These are phyloP conservation scores for Picathartes gymnocephalus DNA, from an alignment of 2,113 vertebrate species.

Conservation along the genomic window DNA sequence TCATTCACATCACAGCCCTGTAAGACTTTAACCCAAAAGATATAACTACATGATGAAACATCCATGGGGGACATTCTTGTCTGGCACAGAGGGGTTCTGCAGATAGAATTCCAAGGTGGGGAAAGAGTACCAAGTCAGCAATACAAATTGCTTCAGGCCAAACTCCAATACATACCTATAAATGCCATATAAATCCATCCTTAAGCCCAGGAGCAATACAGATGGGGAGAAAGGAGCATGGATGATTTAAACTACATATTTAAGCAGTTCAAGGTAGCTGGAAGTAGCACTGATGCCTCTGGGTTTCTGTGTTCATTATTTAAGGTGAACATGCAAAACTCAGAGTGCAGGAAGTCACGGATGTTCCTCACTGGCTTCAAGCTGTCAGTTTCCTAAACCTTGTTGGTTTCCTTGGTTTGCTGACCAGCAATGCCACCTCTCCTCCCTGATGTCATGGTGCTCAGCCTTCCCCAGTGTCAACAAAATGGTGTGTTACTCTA, in stretches of 20 bases:
- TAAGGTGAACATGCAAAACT: background rate
- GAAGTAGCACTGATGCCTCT: background rate
- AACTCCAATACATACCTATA: background rate
- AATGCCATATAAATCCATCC: background rate
- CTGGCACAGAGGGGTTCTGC: background rate
- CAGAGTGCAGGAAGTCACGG: fast-evolving
- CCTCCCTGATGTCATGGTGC: background rate
- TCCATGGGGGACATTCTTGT: background rate
- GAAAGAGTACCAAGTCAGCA: background rate
- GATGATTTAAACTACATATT: background rate
- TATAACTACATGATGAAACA: background rate
- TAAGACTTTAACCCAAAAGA: background rate
- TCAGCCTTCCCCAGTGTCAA: background rate
- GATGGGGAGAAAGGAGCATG: background rate
- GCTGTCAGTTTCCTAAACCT: background rate
- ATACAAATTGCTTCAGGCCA: background rate
- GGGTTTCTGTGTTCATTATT: background rate
- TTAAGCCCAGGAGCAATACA: background rate
- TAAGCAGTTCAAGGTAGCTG: background rate
- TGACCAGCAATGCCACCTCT: background rate
- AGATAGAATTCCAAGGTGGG: background rate
- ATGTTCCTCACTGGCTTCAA: background rate
- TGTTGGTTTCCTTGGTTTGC: background rate
- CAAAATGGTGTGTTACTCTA: background rate
- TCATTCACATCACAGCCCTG: background rate